Evolutionary conservation across 2,888 invertebrate species (phyloP), one percentile per base, ranked within the genome.

Genomic region (Kryphioiulus occultus): DNA sequence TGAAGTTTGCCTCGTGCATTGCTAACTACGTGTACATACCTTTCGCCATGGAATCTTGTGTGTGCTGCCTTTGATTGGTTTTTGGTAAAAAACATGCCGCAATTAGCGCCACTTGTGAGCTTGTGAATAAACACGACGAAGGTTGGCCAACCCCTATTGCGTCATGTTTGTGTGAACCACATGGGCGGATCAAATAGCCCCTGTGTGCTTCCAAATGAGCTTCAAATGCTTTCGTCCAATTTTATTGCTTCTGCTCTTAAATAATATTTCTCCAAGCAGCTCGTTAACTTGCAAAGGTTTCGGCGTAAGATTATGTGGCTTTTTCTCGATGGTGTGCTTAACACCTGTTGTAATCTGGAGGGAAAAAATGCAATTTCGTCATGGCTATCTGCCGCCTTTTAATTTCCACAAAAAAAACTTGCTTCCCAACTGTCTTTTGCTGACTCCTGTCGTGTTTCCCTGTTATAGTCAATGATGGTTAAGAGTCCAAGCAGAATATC

Each of bases 121-220:
- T 10, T 17, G 2, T 78, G 78, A 4, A 68, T 68, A 68, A 68
- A 68, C 68, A 68, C 78, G 30, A 10, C 15, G 15, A 78, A 78
- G 78, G 30, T 78, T 26, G 78, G 78, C 78, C 78, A 78, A 78
- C 26, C 78, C 4, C 78, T 32, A 78, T 78, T 78, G 78, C 78
- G 30, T 78, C 78, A 78, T 78, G 78, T 78, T 30, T 78, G 26
- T 78, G 78, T 30, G 30, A 30, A 30, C 78, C 78, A 78, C 78
- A 78, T 78, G 78, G 30, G 30, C 78, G 30, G 30, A 78, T 2
- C 30, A 78, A 78, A 78, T 78, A 78, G 15, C 30, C 78, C 78
- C n/a, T 26, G 68, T 68, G 68, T 68, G 26, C 68, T 12, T 68
- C 68, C 26, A 26, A 68, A 26, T 26, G 30, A 78, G 78, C 78